phyloP scores from a whole-genome alignment of 2,797 vertebrate species.

The Malacoraja senta region DNA sequence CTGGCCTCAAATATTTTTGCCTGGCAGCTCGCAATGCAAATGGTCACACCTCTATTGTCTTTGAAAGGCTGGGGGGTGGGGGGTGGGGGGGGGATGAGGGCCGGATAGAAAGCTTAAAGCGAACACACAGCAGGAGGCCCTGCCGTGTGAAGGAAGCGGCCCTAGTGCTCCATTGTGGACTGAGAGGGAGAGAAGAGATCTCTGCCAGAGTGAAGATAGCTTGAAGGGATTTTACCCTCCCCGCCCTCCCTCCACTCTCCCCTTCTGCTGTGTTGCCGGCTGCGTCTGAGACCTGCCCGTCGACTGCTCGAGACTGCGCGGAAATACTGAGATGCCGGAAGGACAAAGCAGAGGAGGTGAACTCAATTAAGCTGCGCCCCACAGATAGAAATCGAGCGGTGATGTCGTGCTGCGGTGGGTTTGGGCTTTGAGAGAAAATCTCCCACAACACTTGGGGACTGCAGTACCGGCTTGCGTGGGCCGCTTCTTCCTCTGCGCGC shows the following conservation, averaged over 20 bases:
- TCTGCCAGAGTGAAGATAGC: no score
- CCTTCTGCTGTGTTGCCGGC: constrained; percentile 43
- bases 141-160: constrained; percentile 50
- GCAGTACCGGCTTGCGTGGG: not conserved
- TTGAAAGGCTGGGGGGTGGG: constrained; percentile 81
- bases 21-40: constrained; percentile 74
- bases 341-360: constrained; percentile 41
- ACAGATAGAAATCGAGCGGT: constrained; percentile 38
- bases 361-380: constrained; percentile 41
- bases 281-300: constrained; percentile 52
- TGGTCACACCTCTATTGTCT: constrained; percentile 94
- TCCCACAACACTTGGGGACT: no score
- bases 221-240: no score
- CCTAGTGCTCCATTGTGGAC: no score
- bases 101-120: constrained; percentile 62
- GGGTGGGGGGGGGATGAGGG: constrained; percentile 61
- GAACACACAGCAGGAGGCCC: constrained; percentile 61
- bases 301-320: constrained; percentile 39
- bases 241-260: no score
- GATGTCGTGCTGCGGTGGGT: constrained; percentile 19
- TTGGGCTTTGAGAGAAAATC: not conserved
- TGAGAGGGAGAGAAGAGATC: no score
- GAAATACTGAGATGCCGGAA: constrained; percentile 41
- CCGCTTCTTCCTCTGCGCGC: no score
- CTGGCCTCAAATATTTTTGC: constrained; percentile 56